Evolutionary conservation across 2,888 invertebrate genomes (phyloP).

Genomic region (Bruchidius siliquastri): DNA sequence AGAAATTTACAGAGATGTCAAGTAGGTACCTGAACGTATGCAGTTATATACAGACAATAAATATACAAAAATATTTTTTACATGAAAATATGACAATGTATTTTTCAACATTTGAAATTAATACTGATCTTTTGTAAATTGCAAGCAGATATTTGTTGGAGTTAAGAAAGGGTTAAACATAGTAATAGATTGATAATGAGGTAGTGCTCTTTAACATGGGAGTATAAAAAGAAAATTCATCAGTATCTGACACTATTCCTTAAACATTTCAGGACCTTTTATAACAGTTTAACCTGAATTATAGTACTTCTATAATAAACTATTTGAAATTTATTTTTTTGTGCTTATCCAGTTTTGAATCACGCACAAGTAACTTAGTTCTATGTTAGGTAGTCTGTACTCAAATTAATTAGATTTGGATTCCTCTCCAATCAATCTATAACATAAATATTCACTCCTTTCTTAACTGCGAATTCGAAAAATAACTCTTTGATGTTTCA

Average conservation of each 20-base stretch:
- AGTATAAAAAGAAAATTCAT: too few relatives aligned
- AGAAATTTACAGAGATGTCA: slow-evolving; percentile 32
- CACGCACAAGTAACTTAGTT: too few relatives aligned
- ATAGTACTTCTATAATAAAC: too few relatives aligned
- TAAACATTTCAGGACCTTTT: too few relatives aligned
- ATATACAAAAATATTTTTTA: slow-evolving; percentile 35
- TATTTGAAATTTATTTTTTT: too few relatives aligned
- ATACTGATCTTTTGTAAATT: slow-evolving; percentile 31
- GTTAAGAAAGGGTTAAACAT: neutral
- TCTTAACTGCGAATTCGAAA: neutral
- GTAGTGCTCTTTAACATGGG: too few relatives aligned
- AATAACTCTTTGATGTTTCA: neutral
- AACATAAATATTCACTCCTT: neutral
- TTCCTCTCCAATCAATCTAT: too few relatives aligned
- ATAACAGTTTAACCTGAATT: too few relatives aligned
- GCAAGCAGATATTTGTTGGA: neutral
- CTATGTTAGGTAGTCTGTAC: too few relatives aligned
- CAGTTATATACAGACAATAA: slow-evolving; percentile 29
- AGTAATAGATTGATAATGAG: neutral
- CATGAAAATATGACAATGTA: slow-evolving; percentile 15
- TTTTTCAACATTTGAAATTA: slow-evolving; percentile 32
- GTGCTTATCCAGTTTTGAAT: too few relatives aligned
- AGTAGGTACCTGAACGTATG: slow-evolving; percentile 31
- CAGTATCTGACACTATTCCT: too few relatives aligned
- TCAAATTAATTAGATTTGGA: too few relatives aligned